Evolutionary conservation across 1,140 invertebrate species (phyloP).

Genomic region (Halictus rubicundus): DNA sequence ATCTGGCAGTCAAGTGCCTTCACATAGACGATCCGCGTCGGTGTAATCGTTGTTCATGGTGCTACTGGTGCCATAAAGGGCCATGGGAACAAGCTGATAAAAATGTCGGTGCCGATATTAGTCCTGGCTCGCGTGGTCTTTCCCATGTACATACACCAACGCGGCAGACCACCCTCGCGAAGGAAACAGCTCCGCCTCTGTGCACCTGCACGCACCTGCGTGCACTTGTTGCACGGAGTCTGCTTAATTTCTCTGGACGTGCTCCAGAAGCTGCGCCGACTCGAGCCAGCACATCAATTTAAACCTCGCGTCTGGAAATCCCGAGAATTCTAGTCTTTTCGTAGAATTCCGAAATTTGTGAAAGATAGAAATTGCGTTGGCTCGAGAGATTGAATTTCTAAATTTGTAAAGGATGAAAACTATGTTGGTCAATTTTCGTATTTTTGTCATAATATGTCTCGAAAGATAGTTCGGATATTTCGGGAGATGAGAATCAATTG

Average conservation of each 20-base stretch:
- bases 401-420: no score
- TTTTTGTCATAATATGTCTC: no score
- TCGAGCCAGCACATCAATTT: not conserved
- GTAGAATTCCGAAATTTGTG: not conserved
- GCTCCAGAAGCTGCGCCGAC: not conserved
- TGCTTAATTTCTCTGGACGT: not conserved
- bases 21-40: constrained; percentile 67
- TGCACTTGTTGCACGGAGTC: constrained; percentile 21
- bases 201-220: constrained; percentile 46
- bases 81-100: constrained; percentile 79
- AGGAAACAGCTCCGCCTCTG: not conserved
- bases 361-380: no score
- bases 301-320: no score
- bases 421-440: no score
- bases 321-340: not conserved
- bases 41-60: constrained; percentile 71
- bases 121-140: constrained; percentile 6
- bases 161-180: not conserved
- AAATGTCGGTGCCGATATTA: constrained; percentile 69
- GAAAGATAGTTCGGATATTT: no score
- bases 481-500: no score
- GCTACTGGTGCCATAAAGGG: constrained; percentile 75
- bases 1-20: constrained; percentile 81
- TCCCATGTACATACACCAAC: constrained; percentile 40
- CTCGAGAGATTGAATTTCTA: no score